Percentiles rank a stretch among this genome's conserved stretches.
phyloP scores from a whole-genome alignment of 2,797 vertebrate species.

The Rallus crepitans region DNA sequence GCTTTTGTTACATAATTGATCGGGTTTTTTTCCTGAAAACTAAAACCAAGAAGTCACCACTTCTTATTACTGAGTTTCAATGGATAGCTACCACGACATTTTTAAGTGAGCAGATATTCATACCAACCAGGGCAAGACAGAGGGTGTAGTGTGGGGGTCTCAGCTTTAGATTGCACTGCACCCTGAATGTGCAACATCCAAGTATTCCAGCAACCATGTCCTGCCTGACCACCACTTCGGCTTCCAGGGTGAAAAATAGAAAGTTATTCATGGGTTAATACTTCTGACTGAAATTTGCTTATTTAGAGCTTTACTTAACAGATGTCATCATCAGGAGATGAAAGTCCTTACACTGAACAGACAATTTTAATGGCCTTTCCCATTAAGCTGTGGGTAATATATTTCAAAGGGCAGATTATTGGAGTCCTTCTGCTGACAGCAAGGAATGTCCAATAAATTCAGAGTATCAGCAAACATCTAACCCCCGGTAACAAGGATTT shows the following conservation, averaged over 20 bases:
- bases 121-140: neutral
- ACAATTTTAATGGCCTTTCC: conserved; percentile 22
- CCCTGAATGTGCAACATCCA: neutral
- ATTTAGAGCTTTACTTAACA: conserved; percentile 18
- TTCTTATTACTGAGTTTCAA: neutral
- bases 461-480: neutral
- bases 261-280: neutral
- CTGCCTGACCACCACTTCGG: neutral
- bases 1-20: conserved; percentile 19
- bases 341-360: neutral
- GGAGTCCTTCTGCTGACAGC: conserved; percentile 21
- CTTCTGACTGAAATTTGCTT: neutral
- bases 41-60: neutral
- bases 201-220: neutral
- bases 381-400: conserved; percentile 22
- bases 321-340: neutral
- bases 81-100: neutral
- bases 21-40: neutral
- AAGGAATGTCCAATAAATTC: conserved; percentile 33
- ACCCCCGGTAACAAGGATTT: neutral
- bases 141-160: neutral
- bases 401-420: conserved; percentile 32
- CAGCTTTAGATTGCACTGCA: neutral
- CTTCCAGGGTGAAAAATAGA: neutral
- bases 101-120: neutral